Evolutionary conservation across 1,140 invertebrate genomes (phyloP), one percentile per base, ranked within the genome.

Genomic region (Tetramorium parvispinum): DNA sequence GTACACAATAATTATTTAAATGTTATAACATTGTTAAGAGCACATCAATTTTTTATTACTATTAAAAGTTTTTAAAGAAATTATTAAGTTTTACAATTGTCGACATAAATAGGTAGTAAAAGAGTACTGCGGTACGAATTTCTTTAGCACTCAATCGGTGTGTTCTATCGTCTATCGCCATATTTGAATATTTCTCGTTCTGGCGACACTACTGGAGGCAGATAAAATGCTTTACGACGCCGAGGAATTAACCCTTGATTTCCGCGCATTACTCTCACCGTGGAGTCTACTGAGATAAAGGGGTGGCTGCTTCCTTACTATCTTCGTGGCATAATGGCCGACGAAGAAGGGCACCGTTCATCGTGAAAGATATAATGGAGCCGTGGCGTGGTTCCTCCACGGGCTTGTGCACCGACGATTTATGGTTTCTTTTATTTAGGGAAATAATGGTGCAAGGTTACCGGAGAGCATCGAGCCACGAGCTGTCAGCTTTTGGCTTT

Each of bases 231-330:
- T 94, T 95, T 92, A 93, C 90, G 89, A 85, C 88, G 89, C 70
- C 59, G 59, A 87, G 87, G 91, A 95, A 94, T 95, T 95, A 95
- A 95, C 94, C 94, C 94, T 94, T 95, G 93, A 94, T 95, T 94
- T 94, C 94, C 93, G 92, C 83, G 90, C 93, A 94, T 95, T 94
- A 94, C 91, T 94, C 93, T 95, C 89, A 43, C 81, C 88, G 88
- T 78, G 88, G 91, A 91, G 87, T 90, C 91, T 90, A 82, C 53
- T 85, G 88, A 93, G 94, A 95, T 95, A 95, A 94, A 95, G 93
- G 94, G 93, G 93, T 93, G 91, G 91, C 93, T 91, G 82, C 91
- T 93, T 94, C 91, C 92, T 91, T 92, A 92, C 93, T 94, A 94
- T 94, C 94, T 94, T 88, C 89, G 91, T 91, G 85, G 87, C 87